Evolutionary conservation across 2,113 vertebrate genomes (phyloP), one percentile per base, ranked within the genome.

Genomic region (Corythornis cristatus): DNA sequence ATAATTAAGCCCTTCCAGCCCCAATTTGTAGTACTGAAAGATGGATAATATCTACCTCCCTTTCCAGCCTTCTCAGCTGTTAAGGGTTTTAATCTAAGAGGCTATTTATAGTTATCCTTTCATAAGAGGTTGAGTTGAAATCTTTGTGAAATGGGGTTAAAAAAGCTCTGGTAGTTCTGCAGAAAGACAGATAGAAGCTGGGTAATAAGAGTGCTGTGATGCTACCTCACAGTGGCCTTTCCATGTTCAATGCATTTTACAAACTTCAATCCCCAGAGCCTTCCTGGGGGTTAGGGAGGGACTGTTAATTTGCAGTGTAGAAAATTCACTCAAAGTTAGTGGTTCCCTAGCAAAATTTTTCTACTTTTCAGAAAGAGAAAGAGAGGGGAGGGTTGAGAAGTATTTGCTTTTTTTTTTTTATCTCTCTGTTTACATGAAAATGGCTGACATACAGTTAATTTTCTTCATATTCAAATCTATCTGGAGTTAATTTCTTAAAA

Each of bases 41-140:
- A 87, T 93, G 76, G 91, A 87, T 95, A 94, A 94, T 93, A 79
- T 43, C 91, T 73, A 57, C 89, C 89, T 94, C 72, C 85, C 84
- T 91, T 90, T 84, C 78, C 82, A 93, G 94, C 78, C 51, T 91
- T 90, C 86, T 94, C 67, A 62, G 89, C 82, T 91, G 54, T 85
- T 93, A 85, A 94, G 91, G 78, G 89, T 87, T 95, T 96, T 95
- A 96, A 96, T 93, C 92, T 86, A 88, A 92, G 67, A 94, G 61
- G 70, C 86, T 96, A 85, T 96, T 96, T 94, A 91, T 95, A 93
- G 86, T 83, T 92, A 72, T 90, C 54, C 83, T 94, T 95, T 94
- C 89, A 92, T 71, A 42, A 95, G 91, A 92, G 89, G 71, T 92
- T 91, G 94, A 96, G 93, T 95, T 96, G 93, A 96, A 96, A 92